Base-by-base conservation (phyloP, 2,113 vertebrate genomes). In the Passer montanus region DNA sequence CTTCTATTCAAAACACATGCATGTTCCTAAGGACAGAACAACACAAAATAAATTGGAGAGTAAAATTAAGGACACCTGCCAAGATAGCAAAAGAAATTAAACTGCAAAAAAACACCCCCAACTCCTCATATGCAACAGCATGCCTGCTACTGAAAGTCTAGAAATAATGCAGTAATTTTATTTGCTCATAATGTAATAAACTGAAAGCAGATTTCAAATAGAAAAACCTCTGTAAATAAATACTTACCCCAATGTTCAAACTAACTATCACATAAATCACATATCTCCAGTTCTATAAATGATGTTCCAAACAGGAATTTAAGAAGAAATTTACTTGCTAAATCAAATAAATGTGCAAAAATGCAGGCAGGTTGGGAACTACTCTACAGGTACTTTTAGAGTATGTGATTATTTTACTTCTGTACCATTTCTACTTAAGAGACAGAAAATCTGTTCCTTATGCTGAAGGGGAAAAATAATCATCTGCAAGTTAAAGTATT, bases 1-100 rank as follows among this genome's bases (percentile, higher is more conserved):
- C 96, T 94, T 69, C 66, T 70, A 94, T 94, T 93, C 85, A 74
- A 85, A 90, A 88, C 75, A 79, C 90, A 85, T 23, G 22, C 49
- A 26, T 23, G n/a, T 35, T 89, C 66, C 74, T 75, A 84, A 92
- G 66, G 49, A 81, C 55, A 59, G 69, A 81, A 81, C 63, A 69
- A 31, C 60, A 59, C 23, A 81, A 68, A 92, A 37, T 67, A 74
- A 55, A 84, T 31, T 85, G 35, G 60, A 81, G 37, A 89, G 30
- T 56, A 89, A 91, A 94, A 94, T 67, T 72, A 94, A 87, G 90
- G 69, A 89, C 85, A 91, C 44, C 66, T 1, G 11, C 66, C 77
- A 91, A 78, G 39, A 79, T 0, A 56, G 35, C 19, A 68, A 64
- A 91, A 35, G 84, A 82, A 82, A 77, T n/a, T 28, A 62, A 90